A percentile compares a stretch with the other conserved stretches of the same genome.
Conservation (phyloP, 2,888 invertebrate genomes). For the Caenorhabditis sp. region DNA sequence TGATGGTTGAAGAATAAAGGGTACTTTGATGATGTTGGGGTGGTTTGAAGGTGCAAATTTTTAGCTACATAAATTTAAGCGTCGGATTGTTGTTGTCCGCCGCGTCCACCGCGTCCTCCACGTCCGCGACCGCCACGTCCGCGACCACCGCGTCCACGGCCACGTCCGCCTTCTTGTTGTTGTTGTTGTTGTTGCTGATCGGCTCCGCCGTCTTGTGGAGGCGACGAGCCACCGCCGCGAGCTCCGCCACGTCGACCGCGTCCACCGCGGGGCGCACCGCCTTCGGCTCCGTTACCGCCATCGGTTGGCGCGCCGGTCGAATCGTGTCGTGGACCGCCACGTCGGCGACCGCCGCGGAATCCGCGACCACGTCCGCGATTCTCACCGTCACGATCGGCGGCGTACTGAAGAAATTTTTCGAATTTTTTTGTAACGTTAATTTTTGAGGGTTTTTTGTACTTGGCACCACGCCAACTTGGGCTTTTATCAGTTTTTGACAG, state of each 20-base stretch:
- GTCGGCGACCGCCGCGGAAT: conserved; percentile 21
- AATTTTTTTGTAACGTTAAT: background rate
- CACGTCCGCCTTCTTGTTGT: conserved; percentile 27
- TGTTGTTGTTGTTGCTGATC: conserved; percentile 1
- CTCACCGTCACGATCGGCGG: conserved; percentile 48
- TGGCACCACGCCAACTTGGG: no score
- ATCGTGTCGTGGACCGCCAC: background rate
- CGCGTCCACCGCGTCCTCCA: conserved; percentile 45
- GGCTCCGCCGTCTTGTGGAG: conserved; percentile 21
- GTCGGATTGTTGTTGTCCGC: conserved; percentile 4
- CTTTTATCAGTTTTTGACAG: no score
- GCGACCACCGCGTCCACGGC: conserved; percentile 34
- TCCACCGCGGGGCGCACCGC: background rate
- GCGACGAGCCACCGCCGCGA: conserved; percentile 25
- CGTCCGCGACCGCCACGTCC: conserved; percentile 49
- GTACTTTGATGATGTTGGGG: background rate
- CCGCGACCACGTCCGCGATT: conserved; percentile 19
- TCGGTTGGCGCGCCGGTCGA: background rate
- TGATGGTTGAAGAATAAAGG: conserved; percentile 12
- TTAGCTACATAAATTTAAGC: background rate
- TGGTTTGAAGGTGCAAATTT: background rate
- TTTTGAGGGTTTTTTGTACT: no score
- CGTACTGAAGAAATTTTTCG: conserved; percentile 25
- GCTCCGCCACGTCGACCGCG: conserved; percentile 32
- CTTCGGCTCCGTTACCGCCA: background rate